A percentile compares a stretch with the other conserved stretches of the same genome.
Evolutionary conservation across 2,797 vertebrate genomes (phyloP).

Genomic region (Valencia hispanica): DNA sequence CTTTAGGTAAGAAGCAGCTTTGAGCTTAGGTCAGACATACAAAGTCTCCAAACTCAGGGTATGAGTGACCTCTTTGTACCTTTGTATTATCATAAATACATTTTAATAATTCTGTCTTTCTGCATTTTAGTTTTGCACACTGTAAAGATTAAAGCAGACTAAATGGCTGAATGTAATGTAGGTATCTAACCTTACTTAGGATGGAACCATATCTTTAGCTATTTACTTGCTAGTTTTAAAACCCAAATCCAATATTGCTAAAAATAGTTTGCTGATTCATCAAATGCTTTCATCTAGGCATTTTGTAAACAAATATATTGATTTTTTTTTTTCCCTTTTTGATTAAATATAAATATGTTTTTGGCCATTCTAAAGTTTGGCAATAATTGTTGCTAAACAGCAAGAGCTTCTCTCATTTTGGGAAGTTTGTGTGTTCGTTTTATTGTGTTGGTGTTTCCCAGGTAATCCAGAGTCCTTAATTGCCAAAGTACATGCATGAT

Average conservation of each 20-base stretch:
- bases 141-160: background rate
- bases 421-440: background rate
- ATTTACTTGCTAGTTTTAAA: background rate
- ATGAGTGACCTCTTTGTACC: constrained; percentile 26
- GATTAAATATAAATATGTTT: background rate
- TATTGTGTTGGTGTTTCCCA: background rate
- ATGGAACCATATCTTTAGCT: background rate
- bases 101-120: background rate
- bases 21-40: constrained; percentile 42
- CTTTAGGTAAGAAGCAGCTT: constrained; percentile 30
- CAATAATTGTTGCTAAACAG: background rate
- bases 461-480: background rate
- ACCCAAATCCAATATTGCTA: too few species aligned
- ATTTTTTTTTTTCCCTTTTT: background rate
- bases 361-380: background rate
- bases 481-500: too few species aligned
- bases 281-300: too few species aligned
- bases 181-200: background rate
- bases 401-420: background rate
- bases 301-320: too few species aligned
- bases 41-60: constrained; percentile 23
- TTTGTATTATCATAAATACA: constrained; percentile 2
- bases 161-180: background rate
- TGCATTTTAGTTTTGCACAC: background rate
- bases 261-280: too few species aligned